phyloP scores from a whole-genome alignment of 2,888 invertebrate species.

The Amiota communis region DNA sequence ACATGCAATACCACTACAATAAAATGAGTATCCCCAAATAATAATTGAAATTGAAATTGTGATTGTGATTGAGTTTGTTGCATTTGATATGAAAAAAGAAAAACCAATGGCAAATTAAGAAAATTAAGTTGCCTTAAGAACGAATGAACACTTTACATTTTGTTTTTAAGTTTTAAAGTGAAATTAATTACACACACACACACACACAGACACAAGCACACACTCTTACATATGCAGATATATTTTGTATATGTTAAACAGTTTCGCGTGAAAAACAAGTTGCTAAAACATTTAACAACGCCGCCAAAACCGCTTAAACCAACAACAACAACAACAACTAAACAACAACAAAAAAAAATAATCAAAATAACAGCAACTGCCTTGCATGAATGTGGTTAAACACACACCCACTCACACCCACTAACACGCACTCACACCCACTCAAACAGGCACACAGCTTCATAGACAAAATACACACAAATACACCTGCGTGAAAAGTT shows the following conservation, averaged over 20 bases:
- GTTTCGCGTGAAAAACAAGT: background rate
- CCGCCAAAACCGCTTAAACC: conserved; percentile 11
- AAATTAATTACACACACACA: conserved; percentile 43
- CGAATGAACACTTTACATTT: too few species aligned
- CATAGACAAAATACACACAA: too few species aligned
- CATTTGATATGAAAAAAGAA: too few species aligned
- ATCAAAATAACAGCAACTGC: background rate
- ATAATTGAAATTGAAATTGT: too few species aligned
- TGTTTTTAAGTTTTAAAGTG: conserved; percentile 28
- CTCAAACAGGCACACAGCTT: conserved; percentile 14
- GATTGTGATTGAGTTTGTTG: too few species aligned
- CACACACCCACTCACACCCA: conserved; percentile 27
- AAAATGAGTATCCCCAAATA: too few species aligned
- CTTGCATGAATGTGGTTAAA: conserved; percentile 8
- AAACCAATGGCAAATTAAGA: too few species aligned
- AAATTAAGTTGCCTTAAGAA: too few species aligned
- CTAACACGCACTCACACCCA: conserved; percentile 14
- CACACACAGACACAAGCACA: conserved; percentile 23
- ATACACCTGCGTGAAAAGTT: conserved; percentile 30
- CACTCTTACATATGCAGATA: conserved; percentile 8
- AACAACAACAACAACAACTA: conserved; percentile 1
- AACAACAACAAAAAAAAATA: conserved; percentile 24
- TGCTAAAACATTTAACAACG: conserved; percentile 15
- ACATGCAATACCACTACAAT: too few species aligned
- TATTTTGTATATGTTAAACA: background rate